Percentiles rank a stretch among this genome's conserved stretches.
phyloP scores from a whole-genome alignment of 2,797 vertebrate species.

The Serranus cabrilla region DNA sequence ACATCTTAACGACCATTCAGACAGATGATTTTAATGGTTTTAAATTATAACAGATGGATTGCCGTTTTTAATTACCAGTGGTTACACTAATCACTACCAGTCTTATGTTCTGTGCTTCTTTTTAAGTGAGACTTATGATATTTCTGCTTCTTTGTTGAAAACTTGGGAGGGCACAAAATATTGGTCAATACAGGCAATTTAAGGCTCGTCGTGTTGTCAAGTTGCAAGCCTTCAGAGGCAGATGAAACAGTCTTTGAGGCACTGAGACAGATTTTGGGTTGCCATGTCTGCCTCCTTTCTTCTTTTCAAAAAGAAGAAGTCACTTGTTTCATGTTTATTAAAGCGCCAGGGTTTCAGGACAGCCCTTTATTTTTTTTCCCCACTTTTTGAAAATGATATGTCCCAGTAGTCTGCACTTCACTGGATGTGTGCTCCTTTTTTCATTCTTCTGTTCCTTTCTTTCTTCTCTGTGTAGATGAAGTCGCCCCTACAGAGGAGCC shows the following conservation, averaged over 20 bases:
- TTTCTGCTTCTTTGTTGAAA: constrained; percentile 5
- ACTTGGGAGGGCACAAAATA: not conserved
- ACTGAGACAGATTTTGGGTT: constrained; percentile 7
- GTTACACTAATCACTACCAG: constrained; percentile 34
- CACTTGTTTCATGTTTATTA: constrained; percentile 8
- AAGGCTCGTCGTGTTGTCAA: not conserved
- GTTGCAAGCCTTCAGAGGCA: constrained; percentile 4
- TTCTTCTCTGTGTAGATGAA: constrained; percentile 46
- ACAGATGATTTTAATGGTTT: constrained; percentile 38
- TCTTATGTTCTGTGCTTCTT: constrained; percentile 1
- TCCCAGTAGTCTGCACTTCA: not conserved
- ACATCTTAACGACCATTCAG: constrained; percentile 33
- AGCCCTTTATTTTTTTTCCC: not conserved
- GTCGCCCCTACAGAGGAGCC: not conserved
- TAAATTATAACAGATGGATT: constrained; percentile 57
- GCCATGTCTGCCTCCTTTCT: constrained; percentile 1
- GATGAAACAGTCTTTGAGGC: constrained; percentile 12
- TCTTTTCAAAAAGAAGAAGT: constrained; percentile 21
- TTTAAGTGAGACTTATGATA: not conserved
- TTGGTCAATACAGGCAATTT: not conserved
- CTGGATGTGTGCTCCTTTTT: constrained; percentile 15
- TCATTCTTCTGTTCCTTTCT: constrained; percentile 28
- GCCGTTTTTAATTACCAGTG: constrained; percentile 21
- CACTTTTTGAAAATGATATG: constrained; percentile 27
- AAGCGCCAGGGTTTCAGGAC: constrained; percentile 7